These are phyloP conservation scores for Hydriomena furcata DNA, from an alignment of 2,888 invertebrate genomes.

Conservation along the genomic window DNA sequence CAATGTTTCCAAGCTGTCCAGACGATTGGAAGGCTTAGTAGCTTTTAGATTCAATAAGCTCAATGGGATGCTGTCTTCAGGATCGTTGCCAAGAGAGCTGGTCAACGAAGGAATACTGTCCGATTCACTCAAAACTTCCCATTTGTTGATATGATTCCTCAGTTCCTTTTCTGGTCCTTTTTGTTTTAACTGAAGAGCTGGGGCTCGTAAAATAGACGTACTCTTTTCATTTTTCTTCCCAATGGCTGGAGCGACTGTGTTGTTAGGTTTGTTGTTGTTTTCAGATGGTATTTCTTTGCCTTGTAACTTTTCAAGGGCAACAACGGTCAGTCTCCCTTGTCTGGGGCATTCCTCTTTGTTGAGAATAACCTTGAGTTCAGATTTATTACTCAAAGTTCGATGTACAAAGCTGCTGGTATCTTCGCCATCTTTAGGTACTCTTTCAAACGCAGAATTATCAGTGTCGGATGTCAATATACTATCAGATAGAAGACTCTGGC, in stretches of 20 bases:
- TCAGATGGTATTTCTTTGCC: slow-evolving; percentile 64
- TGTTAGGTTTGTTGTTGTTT: slow-evolving; percentile 49
- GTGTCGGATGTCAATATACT: slow-evolving; percentile 70
- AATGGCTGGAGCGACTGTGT: slow-evolving; percentile 38
- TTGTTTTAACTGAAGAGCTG: slow-evolving; percentile 71
- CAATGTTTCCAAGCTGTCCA: slow-evolving; percentile 69
- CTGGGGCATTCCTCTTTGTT: slow-evolving; percentile 79
- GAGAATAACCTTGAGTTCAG: slow-evolving; percentile 75
- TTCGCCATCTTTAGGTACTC: slow-evolving; percentile 88
- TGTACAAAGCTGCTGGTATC: slow-evolving; percentile 86
- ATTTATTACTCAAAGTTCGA: slow-evolving; percentile 77
- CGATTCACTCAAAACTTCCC: slow-evolving; percentile 84
- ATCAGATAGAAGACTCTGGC: slow-evolving; percentile 56
- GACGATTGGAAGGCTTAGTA: slow-evolving; percentile 55
- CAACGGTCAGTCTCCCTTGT: slow-evolving; percentile 83
- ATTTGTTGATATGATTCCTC: slow-evolving; percentile 75
- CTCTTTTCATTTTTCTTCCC: slow-evolving; percentile 56
- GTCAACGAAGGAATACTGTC: slow-evolving; percentile 82
- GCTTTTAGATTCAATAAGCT: slow-evolving; percentile 74
- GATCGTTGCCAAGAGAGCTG: slow-evolving; percentile 76
- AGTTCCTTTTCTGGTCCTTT: slow-evolving; percentile 68
- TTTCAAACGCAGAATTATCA: slow-evolving; percentile 83
- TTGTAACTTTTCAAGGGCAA: slow-evolving; percentile 85
- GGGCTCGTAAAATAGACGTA: slow-evolving; percentile 71
- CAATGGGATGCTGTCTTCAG: slow-evolving; percentile 84